Evolutionary conservation across 2,888 invertebrate genomes (phyloP).

Genomic region (Mimachlamys varia): DNA sequence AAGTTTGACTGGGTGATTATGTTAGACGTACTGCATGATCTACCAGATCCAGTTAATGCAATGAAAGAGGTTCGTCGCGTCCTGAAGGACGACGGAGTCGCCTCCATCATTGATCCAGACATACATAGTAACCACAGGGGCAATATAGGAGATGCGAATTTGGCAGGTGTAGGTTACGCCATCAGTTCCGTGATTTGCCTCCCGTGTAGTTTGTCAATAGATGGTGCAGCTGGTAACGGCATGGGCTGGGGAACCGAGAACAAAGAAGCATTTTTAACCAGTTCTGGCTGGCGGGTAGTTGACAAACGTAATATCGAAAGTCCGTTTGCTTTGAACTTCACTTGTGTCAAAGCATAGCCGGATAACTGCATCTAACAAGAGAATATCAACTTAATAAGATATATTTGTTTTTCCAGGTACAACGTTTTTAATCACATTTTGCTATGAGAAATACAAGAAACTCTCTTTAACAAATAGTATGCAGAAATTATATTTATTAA

Average conservation of each 20-base stretch:
- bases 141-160: neutral
- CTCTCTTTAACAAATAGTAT: no score
- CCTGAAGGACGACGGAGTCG: slow-evolving; percentile 28
- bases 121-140: slow-evolving; percentile 29
- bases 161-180: neutral
- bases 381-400: no score
- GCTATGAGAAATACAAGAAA: no score
- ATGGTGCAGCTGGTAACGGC: slow-evolving; percentile 5
- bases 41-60: slow-evolving; percentile 36
- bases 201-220: slow-evolving; percentile 36
- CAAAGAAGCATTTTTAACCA: slow-evolving; percentile 13
- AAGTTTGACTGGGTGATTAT: slow-evolving; percentile 40
- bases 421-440: no score
- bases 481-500: no score
- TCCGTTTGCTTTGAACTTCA: neutral
- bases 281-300: neutral
- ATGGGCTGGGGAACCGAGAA: slow-evolving; percentile 40
- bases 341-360: neutral
- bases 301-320: neutral
- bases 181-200: slow-evolving; percentile 37
- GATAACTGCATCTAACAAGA: no score
- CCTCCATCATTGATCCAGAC: slow-evolving; percentile 24
- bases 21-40: slow-evolving; percentile 36
- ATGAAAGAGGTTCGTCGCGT: slow-evolving; percentile 31
- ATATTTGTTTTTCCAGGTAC: no score